phyloP scores from a whole-genome alignment of 1,140 invertebrate genomes.

The Trachelipus rathkii region DNA sequence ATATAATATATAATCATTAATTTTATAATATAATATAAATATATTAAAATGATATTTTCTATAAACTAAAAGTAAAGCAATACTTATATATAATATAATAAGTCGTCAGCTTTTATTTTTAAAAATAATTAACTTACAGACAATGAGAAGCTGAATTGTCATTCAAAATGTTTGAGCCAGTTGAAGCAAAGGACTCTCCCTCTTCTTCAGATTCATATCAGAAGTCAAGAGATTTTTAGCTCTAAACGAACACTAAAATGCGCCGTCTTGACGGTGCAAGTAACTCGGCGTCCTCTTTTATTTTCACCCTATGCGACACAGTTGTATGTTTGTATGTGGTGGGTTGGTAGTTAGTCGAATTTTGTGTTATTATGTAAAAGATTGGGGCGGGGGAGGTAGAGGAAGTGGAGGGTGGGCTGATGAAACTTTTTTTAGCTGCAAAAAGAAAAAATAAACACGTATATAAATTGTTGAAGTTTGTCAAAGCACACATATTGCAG shows the following conservation, averaged over 20 bases:
- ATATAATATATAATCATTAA: too few species aligned
- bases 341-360: too few species aligned
- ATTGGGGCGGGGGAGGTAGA: too few species aligned
- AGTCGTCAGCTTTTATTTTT: too few species aligned
- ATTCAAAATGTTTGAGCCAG: not conserved
- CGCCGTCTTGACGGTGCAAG: constrained; percentile 49
- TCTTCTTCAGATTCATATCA: constrained; percentile 36
- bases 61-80: too few species aligned
- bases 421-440: not conserved
- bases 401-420: not conserved
- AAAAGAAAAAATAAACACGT: not conserved
- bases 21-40: too few species aligned
- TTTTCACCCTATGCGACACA: too few species aligned
- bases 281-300: constrained; percentile 22
- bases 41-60: too few species aligned
- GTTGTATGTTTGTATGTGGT: too few species aligned
- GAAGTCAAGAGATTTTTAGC: constrained; percentile 50
- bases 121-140: constrained; percentile 3
- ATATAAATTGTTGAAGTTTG: too few species aligned
- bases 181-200: constrained; percentile 18
- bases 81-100: too few species aligned
- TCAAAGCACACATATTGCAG: not conserved
- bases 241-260: constrained; percentile 65
- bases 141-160: not conserved
- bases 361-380: too few species aligned